Conservation (phyloP, 2,113 vertebrate genomes). For the Chunga burmeisteri region DNA sequence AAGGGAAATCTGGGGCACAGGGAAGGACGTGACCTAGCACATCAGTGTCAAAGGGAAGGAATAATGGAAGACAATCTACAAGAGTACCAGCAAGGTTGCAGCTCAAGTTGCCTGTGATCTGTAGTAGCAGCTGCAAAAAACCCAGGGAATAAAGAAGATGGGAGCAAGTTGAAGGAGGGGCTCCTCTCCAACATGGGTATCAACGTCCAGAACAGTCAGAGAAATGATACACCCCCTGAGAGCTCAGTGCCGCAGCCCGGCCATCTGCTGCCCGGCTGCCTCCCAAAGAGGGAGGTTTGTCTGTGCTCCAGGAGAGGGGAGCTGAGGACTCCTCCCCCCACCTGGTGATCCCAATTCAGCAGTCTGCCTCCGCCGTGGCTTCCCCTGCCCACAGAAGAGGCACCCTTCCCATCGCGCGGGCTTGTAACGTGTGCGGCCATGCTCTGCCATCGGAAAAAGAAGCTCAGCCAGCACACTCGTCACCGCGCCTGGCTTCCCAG, state of each 20-base stretch:
- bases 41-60: not conserved
- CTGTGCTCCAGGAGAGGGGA: not conserved
- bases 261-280: conserved; percentile 56
- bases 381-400: not conserved
- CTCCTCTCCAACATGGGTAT: conserved; percentile 9
- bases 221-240: conserved; percentile 29
- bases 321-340: not conserved
- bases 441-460: not conserved
- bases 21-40: not conserved
- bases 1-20: not conserved
- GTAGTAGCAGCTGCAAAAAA: conserved; percentile 40
- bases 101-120: conserved; percentile 34
- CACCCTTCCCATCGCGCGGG: not conserved
- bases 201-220: conserved; percentile 4
- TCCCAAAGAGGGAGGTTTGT: not conserved
- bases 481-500: accelerated
- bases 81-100: not conserved
- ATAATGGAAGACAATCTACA: not conserved
- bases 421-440: accelerated
- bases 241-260: not conserved
- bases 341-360: not conserved
- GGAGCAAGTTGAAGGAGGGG: conserved; percentile 6
- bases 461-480: accelerated
- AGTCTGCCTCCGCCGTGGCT: not conserved
- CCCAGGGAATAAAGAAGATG: not conserved